Evolutionary conservation across 2,113 vertebrate species (phyloP).

Genomic region (Origma solitaria): DNA sequence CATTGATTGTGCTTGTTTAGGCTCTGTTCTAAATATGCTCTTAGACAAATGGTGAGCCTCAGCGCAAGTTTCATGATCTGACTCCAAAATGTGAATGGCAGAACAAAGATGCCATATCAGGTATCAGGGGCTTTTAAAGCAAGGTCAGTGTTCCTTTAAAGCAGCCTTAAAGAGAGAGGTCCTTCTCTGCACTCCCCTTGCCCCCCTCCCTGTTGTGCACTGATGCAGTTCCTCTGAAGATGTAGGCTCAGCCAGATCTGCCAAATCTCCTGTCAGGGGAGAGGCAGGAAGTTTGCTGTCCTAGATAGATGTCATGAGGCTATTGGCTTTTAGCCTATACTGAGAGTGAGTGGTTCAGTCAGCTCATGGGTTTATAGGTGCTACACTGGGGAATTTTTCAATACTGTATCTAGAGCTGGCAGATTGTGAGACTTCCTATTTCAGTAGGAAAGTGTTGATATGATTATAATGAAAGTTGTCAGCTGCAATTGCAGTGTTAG

Average conservation of each 20-base stretch:
- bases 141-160: neutral
- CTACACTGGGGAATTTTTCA: neutral
- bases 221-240: neutral
- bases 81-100: neutral
- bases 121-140: neutral
- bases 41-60: neutral
- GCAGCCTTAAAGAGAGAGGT: neutral
- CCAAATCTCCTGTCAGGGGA: neutral
- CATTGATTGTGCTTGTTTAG: neutral
- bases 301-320: neutral
- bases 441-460: neutral
- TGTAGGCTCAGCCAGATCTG: neutral
- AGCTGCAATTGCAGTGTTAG: neutral
- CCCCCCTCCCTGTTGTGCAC: fast-evolving
- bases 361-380: neutral
- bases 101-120: neutral
- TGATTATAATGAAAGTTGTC: neutral
- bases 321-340: neutral
- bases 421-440: neutral
- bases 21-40: neutral
- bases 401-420: neutral
- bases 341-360: neutral
- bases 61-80: neutral
- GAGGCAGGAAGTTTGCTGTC: neutral
- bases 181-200: neutral